These are phyloP conservation scores for Perca fluviatilis DNA, from an alignment of 2,113 vertebrate species.

Conservation along the genomic window DNA sequence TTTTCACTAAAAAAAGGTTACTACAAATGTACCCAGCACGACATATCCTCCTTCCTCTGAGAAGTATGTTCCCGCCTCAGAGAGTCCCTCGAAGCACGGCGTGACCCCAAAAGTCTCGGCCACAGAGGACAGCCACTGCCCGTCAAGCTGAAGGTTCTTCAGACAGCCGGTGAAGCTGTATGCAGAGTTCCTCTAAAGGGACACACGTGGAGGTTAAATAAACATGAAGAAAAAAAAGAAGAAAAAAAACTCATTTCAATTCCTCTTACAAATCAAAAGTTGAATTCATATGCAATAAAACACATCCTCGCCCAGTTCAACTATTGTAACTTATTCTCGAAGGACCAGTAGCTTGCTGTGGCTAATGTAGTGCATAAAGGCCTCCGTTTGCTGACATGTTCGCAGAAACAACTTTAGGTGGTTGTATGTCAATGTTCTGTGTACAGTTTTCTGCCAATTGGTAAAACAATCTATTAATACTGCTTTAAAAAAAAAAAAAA, in stretches of 20 bases:
- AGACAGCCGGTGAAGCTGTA: slow-evolving; percentile 94
- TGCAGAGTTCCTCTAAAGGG: slow-evolving; percentile 87
- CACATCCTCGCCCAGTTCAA: too few relatives aligned
- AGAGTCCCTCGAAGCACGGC: slow-evolving; percentile 92
- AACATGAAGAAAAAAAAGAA: too few relatives aligned
- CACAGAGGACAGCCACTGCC: slow-evolving; percentile 83
- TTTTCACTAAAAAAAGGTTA: neutral
- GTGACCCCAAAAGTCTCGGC: slow-evolving; percentile 92
- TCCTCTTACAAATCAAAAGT: neutral
- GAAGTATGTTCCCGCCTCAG: slow-evolving; percentile 94
- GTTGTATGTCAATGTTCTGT: too few relatives aligned
- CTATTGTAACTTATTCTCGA: too few relatives aligned
- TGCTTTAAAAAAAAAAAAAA: too few relatives aligned
- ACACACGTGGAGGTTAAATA: neutral
- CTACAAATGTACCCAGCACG: slow-evolving; percentile 87
- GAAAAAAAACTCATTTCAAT: neutral
- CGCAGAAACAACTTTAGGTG: too few relatives aligned
- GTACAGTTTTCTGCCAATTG: too few relatives aligned
- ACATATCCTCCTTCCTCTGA: slow-evolving; percentile 94
- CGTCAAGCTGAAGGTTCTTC: slow-evolving; percentile 91
- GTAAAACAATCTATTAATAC: too few relatives aligned
- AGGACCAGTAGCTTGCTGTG: too few relatives aligned
- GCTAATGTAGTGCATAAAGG: too few relatives aligned
- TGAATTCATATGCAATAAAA: neutral
- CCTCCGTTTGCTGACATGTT: too few relatives aligned